phyloP scores from a whole-genome alignment of 2,888 invertebrate species.

The Lithosia quadra region DNA sequence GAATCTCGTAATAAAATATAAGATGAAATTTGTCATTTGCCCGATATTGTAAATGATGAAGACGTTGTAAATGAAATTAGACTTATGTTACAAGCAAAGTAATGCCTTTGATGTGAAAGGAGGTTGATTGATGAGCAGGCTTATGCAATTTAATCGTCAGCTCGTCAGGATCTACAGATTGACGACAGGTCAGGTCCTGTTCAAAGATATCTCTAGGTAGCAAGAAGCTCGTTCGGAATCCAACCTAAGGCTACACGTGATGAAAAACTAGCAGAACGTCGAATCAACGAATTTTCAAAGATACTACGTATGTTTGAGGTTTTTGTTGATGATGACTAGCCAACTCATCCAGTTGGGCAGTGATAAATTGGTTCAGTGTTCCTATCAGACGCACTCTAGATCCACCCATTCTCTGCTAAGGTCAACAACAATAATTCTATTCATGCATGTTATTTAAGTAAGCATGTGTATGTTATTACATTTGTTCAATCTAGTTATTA shows the following conservation, averaged over 20 bases:
- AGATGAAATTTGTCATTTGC: not conserved
- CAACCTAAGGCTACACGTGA: not conserved
- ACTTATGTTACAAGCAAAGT: not conserved
- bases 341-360: too few relatives aligned
- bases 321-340: too few relatives aligned
- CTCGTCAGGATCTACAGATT: too few relatives aligned
- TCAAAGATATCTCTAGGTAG: not conserved
- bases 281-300: too few relatives aligned
- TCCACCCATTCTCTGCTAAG: too few relatives aligned
- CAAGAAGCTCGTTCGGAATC: not conserved
- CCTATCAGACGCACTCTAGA: too few relatives aligned
- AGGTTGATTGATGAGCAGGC: not conserved
- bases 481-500: not conserved
- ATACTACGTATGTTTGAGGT: too few relatives aligned
- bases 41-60: slow-evolving; percentile 3
- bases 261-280: too few relatives aligned
- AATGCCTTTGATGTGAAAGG: slow-evolving; percentile 4
- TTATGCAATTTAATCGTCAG: not conserved
- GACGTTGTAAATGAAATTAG: slow-evolving; percentile 1
- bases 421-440: too few relatives aligned
- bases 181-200: not conserved
- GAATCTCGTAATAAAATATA: slow-evolving; percentile 4
- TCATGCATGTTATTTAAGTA: too few relatives aligned
- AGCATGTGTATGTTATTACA: not conserved
- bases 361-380: too few relatives aligned